These are phyloP conservation scores for Agrochola lota DNA, from an alignment of 2,888 invertebrate genomes.

Conservation along the genomic window DNA sequence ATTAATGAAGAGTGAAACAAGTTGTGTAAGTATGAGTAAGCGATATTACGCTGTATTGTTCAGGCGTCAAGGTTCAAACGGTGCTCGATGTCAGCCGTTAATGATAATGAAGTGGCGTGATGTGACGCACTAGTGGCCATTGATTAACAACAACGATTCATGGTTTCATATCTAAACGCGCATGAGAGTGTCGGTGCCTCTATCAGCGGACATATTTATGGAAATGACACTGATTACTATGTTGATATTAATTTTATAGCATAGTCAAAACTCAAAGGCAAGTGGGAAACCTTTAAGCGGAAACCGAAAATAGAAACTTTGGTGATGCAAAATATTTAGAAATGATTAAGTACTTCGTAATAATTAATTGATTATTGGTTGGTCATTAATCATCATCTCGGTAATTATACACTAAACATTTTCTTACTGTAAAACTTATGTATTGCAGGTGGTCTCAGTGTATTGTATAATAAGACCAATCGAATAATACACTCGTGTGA, in stretches of 20 bases:
- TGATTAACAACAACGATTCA: slow-evolving; percentile 54
- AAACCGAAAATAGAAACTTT: not conserved
- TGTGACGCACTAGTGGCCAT: slow-evolving; percentile 72
- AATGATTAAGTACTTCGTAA: not conserved
- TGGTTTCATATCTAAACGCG: slow-evolving; percentile 48
- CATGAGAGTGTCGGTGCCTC: slow-evolving; percentile 27
- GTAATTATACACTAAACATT: not conserved
- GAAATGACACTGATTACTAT: slow-evolving; percentile 48
- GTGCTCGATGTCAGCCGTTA: slow-evolving; percentile 62
- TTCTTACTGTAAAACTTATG: not conserved
- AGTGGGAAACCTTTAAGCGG: not conserved
- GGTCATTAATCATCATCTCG: not conserved
- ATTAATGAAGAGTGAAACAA: not conserved
- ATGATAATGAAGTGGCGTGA: slow-evolving; percentile 87
- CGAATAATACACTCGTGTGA: not conserved
- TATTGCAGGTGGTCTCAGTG: not conserved
- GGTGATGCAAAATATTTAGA: not conserved
- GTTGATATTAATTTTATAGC: slow-evolving; percentile 15
- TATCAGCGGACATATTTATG: slow-evolving; percentile 39
- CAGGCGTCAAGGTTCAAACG: slow-evolving; percentile 82
- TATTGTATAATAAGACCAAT: slow-evolving; percentile 11
- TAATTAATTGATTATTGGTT: not conserved
- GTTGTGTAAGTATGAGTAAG: slow-evolving; percentile 36
- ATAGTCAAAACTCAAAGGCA: not conserved
- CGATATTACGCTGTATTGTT: slow-evolving; percentile 65